Evolutionary conservation across 2,113 vertebrate genomes (phyloP).

Genomic region (Trematocara zebra): DNA sequence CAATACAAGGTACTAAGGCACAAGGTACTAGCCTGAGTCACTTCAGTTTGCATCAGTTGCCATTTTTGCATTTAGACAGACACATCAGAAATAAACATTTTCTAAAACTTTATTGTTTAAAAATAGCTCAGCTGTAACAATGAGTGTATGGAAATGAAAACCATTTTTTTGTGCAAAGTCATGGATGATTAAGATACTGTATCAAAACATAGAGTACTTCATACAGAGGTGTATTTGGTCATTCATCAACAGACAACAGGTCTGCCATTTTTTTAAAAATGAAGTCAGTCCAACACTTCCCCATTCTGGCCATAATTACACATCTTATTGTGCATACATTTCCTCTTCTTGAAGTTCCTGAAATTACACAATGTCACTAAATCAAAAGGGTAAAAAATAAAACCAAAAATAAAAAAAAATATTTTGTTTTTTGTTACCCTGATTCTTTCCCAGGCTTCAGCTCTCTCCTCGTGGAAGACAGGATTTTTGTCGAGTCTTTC

Average conservation of each 20-base stretch:
- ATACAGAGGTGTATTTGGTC: background rate
- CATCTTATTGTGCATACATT: background rate
- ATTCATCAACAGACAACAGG: background rate
- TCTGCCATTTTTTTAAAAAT: background rate
- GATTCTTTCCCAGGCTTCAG: constrained; percentile 65
- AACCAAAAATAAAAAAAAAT: background rate
- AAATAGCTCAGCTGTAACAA: background rate
- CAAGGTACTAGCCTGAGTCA: background rate
- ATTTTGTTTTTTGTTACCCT: constrained; percentile 25
- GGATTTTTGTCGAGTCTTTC: constrained; percentile 83
- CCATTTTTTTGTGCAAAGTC: background rate
- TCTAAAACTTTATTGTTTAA: background rate
- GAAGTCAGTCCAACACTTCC: constrained; percentile 23
- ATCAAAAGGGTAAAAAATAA: background rate
- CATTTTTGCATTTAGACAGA: background rate
- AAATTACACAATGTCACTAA: constrained; percentile 19
- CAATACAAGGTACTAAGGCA: background rate
- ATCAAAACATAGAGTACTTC: background rate
- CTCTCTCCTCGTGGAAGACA: constrained; percentile 72
- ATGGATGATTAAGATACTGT: background rate
- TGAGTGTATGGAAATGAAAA: background rate
- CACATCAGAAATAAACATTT: background rate
- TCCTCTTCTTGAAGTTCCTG: constrained; percentile 56
- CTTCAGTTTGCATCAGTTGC: background rate
- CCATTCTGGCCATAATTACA: background rate